Evolutionary conservation across 2,113 vertebrate species (phyloP), one percentile per base, ranked within the genome.

Genomic region (Nesogale talazaci): DNA sequence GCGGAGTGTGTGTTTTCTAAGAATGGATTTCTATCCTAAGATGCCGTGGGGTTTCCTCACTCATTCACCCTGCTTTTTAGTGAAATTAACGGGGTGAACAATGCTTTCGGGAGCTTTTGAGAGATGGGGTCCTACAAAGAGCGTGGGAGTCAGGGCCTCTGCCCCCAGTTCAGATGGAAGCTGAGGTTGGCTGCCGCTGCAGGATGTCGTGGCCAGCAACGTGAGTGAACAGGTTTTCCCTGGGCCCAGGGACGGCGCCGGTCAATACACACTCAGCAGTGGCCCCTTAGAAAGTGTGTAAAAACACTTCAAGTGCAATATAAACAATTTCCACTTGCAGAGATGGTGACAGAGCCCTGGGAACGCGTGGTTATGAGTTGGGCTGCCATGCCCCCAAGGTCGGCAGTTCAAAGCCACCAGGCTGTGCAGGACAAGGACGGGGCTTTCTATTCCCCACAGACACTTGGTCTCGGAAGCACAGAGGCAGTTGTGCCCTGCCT

Each of bases 81-180:
- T 89, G 82, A 93, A 88, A 65, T 89, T 59, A 36, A 19, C 59
- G 93, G 80, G 77, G 56, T 93, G 92, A 83, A 89, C 70, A 67
- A 59, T 86, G 16, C 46, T 86, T 90, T 31, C 29, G 80, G 63
- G 67, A 46, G 40, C 27, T 78, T 89, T 59, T 83, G 69, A 69
- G 80, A 40, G 61, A 65, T 52, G 27, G 31, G 36, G 42, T 34
- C 74, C 70, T 82, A 67, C 0, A 70, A 70, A 94, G 89, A 56
- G 25, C 34, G 16, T 2, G 8, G 20, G 40, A 90, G 34, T 72
- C 59, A 34, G 22, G 17, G 81, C 70, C 79, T 77, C 75, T 57
- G 70, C 36, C 52, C 65, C 85, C 34, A 25, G 40, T 82, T 6
- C 31, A 38, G 38, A 27, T 84, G 80, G 59, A 79, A 78, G 40